These are phyloP conservation scores for Cheiracanthium punctorium DNA, from an alignment of 2,888 invertebrate species.

Conservation along the genomic window DNA sequence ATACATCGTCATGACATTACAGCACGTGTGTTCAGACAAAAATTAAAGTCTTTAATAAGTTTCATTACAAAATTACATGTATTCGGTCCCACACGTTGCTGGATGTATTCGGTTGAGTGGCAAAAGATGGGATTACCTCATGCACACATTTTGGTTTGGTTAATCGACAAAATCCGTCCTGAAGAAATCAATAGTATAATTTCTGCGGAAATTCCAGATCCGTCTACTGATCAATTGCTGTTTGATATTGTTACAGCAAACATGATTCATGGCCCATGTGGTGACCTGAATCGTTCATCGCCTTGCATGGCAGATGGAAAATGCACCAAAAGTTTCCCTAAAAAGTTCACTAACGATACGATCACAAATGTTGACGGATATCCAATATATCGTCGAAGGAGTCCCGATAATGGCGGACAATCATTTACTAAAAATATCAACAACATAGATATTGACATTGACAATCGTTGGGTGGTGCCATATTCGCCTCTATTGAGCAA, in stretches of 20 bases:
- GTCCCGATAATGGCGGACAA: constrained; percentile 30
- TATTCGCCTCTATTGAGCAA: neutral
- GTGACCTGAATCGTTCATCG: constrained; percentile 22
- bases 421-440: constrained; percentile 20
- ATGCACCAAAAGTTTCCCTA: constrained; percentile 37
- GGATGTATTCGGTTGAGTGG: constrained; percentile 1
- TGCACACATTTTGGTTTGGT: constrained; percentile 12
- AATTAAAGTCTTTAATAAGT: constrained; percentile 33
- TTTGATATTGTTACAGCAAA: constrained; percentile 3
- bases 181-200: neutral
- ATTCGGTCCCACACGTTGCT: constrained; percentile 18
- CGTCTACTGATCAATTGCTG: neutral
- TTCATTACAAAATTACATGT: constrained; percentile 20
- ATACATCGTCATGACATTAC: constrained; percentile 33
- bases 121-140: neutral
- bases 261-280: constrained; percentile 27
- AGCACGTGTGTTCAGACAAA: constrained; percentile 14
- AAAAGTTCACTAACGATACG: constrained; percentile 22
- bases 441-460: constrained; percentile 25
- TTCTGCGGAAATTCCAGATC: constrained; percentile 13
- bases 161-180: neutral
- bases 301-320: constrained; percentile 36
- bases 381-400: constrained; percentile 42
- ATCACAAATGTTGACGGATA: constrained; percentile 33
- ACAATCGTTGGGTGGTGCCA: too few species aligned